Evolutionary conservation across 2,888 invertebrate species (phyloP), one percentile per base, ranked within the genome.

Genomic region (Tiliacea aurago): DNA sequence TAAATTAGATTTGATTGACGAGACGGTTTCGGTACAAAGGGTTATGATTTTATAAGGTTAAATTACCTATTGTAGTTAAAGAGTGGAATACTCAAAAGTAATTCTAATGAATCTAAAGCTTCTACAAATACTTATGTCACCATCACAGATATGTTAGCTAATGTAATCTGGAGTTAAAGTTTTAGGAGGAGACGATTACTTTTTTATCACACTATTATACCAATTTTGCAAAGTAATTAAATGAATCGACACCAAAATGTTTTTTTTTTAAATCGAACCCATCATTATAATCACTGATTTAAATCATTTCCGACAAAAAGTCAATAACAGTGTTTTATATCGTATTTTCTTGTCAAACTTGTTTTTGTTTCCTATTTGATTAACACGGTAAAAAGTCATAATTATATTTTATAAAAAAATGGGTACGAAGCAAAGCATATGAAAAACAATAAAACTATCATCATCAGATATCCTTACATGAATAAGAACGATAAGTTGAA

Each of bases 281-380:
- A 55, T n/a, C 23, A 37, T n/a, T 37, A 61, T 59, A 66, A 65
- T 56, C 13, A 64, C 13, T 53, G 13, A 15, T 45, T 51, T 28
- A 23, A 80, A 80, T 69, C 1, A 65, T 63, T 63, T 56, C 28
- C 33, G 7, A 61, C 11, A 76, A 79, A 80, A 78, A 76, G 15
- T 11, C 20, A 55, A 64, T 67, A 59, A 20, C 23, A 37, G 37
- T 51, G 3, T 59, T 61, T 64, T 45, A 2, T 28, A 20, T 20
- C 23, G 15, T 49, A 41, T 65, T 70, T 75, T 56, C 45, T 20
- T 59, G 43, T 53, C 37, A 66, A 58, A 55, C 9, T 37, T 10
- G 0, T 28, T 66, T 75, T 41, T 65, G n/a, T 58, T 20, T 18
- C 13, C 45, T 43, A 23, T 59, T 53, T 51, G 43, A 53, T 59